Base-by-base conservation (phyloP, 2,888 invertebrate genomes). In the Lasioglossum pauxillum region DNA sequence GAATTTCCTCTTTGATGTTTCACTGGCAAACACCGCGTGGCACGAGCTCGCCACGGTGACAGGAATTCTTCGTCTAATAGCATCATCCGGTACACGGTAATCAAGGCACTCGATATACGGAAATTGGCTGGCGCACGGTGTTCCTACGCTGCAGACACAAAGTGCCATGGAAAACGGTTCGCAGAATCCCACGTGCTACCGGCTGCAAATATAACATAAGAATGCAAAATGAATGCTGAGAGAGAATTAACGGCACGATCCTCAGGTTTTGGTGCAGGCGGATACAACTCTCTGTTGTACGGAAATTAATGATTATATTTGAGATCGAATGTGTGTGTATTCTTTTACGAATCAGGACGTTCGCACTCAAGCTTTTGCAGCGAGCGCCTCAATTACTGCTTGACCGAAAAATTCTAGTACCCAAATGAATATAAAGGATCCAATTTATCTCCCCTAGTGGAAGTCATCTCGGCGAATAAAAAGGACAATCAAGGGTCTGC, bases 1-100 rank as follows among this genome's bases (percentile, higher is more conserved):
- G 80, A 81, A 84, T 80, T 84, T 84, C 78, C 71, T 35, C 80
- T 81, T 81, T 84, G 86, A 87, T 64, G 79, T 76, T 49, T 60
- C 53, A 71, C 67, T n/a, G 64, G 74, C 46, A 71, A 82, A 82
- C 53, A 71, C 38, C 69, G 44, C 49, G 49, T 67, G 79, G 27
- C 69, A 75, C 75, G 38, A 27, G 35, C 53, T n/a, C 49, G 35
- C n/a, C 67, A 14, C 69, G 69, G 35, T 31, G 67, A 69, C 76
- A 41, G 57, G 41, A 60, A 83, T 80, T 83, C 83, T 79, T 79
- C 78, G 53, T 5, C 71, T 64, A 72, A 78, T 46, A 72, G 35
- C 75, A 75, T 78, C 78, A 75, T 71, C 27, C 41, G 71, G 75
- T 72, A 46, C 82, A 27, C 31, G 57, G 41, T 60, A 72, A 80